A percentile compares a stretch with the other conserved stretches of the same genome.
These are phyloP conservation scores for Sinocyclocheilus anophthalmus DNA, from an alignment of 2,113 vertebrate species.

Conservation along the genomic window DNA sequence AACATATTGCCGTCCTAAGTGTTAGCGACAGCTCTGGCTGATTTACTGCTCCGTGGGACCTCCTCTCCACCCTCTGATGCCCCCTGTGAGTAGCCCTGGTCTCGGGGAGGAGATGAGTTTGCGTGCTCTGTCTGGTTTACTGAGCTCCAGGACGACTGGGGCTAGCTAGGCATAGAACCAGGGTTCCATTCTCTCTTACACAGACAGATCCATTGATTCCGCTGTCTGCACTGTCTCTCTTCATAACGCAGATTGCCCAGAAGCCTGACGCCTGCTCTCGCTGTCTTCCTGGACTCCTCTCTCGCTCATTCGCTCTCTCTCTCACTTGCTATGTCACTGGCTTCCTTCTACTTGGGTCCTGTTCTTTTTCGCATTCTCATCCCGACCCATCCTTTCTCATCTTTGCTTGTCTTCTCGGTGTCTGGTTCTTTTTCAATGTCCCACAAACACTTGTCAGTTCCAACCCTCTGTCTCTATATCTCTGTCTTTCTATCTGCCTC, in stretches of 20 bases:
- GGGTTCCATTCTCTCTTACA: conserved; percentile 26
- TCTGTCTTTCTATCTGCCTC: conserved; percentile 24
- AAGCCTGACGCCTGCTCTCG: conserved; percentile 24
- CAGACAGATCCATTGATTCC: conserved; percentile 42
- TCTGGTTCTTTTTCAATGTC: conserved; percentile 22
- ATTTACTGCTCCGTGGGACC: conserved; percentile 40
- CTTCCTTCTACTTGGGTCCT: background rate
- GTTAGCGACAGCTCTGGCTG: conserved; percentile 45
- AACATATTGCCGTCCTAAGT: conserved; percentile 54
- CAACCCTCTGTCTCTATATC: conserved; percentile 5
- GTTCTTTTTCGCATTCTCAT: background rate
- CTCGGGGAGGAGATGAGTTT: conserved; percentile 43
- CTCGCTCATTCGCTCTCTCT: conserved; percentile 23
- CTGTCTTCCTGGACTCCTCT: conserved; percentile 19
- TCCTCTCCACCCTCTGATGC: conserved; percentile 34
- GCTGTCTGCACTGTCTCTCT: conserved; percentile 25
- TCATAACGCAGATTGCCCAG: conserved; percentile 34
- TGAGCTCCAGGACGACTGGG: conserved; percentile 29
- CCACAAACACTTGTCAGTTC: conserved; percentile 21
- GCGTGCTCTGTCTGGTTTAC: conserved; percentile 42
- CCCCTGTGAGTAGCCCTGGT: conserved; percentile 40
- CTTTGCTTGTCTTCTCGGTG: background rate
- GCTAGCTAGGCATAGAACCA: conserved; percentile 24
- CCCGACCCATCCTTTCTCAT: conserved; percentile 10
- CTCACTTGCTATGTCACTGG: background rate